Evolutionary conservation across 2,888 invertebrate genomes (phyloP), one percentile per base, ranked within the genome.

Genomic region (Zaprionus obscuricornis): DNA sequence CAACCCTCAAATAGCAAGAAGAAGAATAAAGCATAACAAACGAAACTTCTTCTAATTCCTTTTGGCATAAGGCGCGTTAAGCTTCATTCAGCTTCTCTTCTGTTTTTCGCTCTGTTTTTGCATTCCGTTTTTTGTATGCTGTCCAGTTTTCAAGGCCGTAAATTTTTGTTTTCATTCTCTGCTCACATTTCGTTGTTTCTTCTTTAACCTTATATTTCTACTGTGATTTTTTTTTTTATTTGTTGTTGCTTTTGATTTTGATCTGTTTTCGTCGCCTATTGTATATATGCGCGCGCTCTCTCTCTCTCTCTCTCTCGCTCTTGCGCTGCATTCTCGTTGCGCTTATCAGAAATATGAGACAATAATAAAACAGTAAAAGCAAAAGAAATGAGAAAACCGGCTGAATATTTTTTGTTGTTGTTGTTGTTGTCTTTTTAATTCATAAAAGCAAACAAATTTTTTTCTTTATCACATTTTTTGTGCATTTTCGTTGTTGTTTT

Each of bases 141-240:
- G 66, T 67, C 51, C 67, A 77, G 64, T 63, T 75, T 77, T 78
- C 77, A 78, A 78, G 77, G 77, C 69, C 82, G 67, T 39, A 66
- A 66, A 56, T 46, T 26, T 72, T 73, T 79, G 75, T 74, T 51
- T 73, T 66, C 36, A 51, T 73, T 54, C 16, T 18, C 57, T 17
- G 31, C 42, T 50, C 29, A 40, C 33, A 31, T 60, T 42, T 56
- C n/a, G 55, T 58, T 52, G 51, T 65, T 66, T 14, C 16, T 63
- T 33, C 13, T 57, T 24, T 34, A 36, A 31, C 31, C 20, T 8
- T 33, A 26, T 26, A 14, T 10, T 22, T 47, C 31, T 62, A 31
- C 18, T 14, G 46, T 34, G 33, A 16, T 34, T 16, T 56, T 14
- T 14, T 27, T 8, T 54, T 33, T 43, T 50, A 13, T 29, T 47